Conservation (phyloP, 2,797 vertebrate genomes). For the Coranthus polyacanthus region DNA sequence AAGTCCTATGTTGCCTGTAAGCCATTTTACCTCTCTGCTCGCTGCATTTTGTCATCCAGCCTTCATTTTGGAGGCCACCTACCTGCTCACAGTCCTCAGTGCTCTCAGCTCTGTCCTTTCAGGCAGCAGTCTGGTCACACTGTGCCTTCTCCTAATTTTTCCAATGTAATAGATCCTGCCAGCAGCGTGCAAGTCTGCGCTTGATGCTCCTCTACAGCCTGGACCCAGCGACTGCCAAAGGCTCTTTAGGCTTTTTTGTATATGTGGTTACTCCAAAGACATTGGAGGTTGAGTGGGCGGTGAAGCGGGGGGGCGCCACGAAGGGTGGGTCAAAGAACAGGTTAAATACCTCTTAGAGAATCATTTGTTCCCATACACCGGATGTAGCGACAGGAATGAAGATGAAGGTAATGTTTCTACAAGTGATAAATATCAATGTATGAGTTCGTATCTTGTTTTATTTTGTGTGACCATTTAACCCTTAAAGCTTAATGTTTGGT, state of each 20-base stretch:
- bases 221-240: slow-evolving; percentile 75
- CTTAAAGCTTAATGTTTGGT: not conserved
- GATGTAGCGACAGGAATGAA: slow-evolving; percentile 16
- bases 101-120: slow-evolving; percentile 70
- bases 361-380: slow-evolving; percentile 27
- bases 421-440: not conserved
- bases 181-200: slow-evolving; percentile 60
- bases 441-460: not conserved
- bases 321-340: slow-evolving; percentile 59
- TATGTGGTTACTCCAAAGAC: slow-evolving; percentile 70
- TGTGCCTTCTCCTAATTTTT: slow-evolving; percentile 75
- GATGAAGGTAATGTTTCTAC: slow-evolving; percentile 2
- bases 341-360: slow-evolving; percentile 61
- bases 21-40: slow-evolving; percentile 37
- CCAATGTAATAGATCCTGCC: slow-evolving; percentile 85
- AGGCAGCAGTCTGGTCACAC: slow-evolving; percentile 72
- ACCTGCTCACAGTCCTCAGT: slow-evolving; percentile 80
- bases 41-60: slow-evolving; percentile 38
- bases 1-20: slow-evolving; percentile 9
- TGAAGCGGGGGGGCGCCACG: slow-evolving; percentile 38
- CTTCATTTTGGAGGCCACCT: slow-evolving; percentile 67
- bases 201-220: slow-evolving; percentile 70
- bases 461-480: not conserved
- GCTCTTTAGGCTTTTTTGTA: slow-evolving; percentile 76
- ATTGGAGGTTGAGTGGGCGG: slow-evolving; percentile 72